Evolutionary conservation across 2,113 vertebrate genomes (phyloP).

Genomic region (Pelecanus crispus): DNA sequence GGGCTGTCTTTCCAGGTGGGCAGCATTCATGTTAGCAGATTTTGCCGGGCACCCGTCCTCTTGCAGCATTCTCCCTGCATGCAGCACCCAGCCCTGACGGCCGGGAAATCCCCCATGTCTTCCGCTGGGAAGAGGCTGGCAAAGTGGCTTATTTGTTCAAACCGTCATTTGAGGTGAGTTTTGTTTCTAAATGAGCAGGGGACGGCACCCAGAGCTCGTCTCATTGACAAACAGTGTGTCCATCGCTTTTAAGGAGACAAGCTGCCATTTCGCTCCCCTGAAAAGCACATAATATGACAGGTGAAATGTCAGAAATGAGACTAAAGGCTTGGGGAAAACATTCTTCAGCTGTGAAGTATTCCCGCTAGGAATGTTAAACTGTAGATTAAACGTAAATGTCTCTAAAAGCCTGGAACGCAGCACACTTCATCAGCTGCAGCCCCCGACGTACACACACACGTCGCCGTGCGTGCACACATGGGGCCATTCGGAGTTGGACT

Average conservation of each 20-base stretch:
- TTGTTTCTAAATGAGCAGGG: neutral
- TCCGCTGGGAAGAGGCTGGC: neutral
- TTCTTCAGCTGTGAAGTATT: neutral
- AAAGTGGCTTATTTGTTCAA: neutral
- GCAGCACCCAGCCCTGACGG: neutral
- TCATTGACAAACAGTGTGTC: neutral
- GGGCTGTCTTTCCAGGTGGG: neutral
- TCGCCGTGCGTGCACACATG: fast-evolving
- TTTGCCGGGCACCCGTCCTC: neutral
- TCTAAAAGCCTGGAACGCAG: neutral
- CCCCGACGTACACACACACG: fast-evolving
- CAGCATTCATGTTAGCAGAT: fast-evolving
- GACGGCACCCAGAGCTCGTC: neutral
- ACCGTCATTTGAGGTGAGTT: neutral
- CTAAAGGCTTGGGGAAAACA: neutral
- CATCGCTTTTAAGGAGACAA: neutral
- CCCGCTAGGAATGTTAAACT: neutral
- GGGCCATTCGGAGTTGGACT: fast-evolving
- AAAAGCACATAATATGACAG: neutral
- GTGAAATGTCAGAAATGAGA: neutral
- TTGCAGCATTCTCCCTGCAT: neutral
- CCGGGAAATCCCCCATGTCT: fast-evolving
- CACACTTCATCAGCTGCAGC: neutral
- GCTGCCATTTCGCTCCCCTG: neutral
- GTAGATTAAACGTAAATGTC: neutral